Conservation (phyloP, 1,140 invertebrate species). For the Thaumetopoea pityocampa region DNA sequence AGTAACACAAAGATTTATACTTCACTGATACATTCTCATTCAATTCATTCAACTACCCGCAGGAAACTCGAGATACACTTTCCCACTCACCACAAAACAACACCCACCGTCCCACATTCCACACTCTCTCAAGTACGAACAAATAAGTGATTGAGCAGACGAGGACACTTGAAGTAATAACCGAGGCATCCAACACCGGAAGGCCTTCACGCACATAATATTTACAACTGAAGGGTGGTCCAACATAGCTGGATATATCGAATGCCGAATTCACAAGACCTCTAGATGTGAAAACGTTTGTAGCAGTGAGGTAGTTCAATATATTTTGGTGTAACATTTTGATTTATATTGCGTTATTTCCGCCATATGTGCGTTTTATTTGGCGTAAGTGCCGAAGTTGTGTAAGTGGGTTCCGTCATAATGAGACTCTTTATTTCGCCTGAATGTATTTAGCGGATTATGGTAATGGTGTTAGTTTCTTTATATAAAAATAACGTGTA, state of each 20-base stretch:
- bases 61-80: too few species aligned
- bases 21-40: too few species aligned
- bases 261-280: constrained; percentile 1
- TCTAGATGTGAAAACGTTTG: background rate
- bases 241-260: background rate
- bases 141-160: constrained; percentile 27
- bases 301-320: constrained; percentile 1
- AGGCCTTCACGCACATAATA: background rate
- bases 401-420: constrained; percentile 12
- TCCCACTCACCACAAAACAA: too few species aligned
- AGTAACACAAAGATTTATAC: too few species aligned
- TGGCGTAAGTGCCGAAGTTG: constrained; percentile 12
- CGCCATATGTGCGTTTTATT: constrained; percentile 12
- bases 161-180: constrained; percentile 31
- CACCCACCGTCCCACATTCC: too few species aligned
- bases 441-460: constrained; percentile 6
- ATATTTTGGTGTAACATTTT: constrained; percentile 2
- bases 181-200: constrained; percentile 13
- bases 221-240: background rate
- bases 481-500: too few species aligned
- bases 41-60: too few species aligned
- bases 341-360: constrained; percentile 3
- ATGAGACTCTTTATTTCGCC: constrained; percentile 15
- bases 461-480: constrained; percentile 5
- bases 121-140: constrained; percentile 8